These are phyloP conservation scores for Digitonthophagus gazella DNA, from an alignment of 2,888 invertebrate species.

Conservation along the genomic window DNA sequence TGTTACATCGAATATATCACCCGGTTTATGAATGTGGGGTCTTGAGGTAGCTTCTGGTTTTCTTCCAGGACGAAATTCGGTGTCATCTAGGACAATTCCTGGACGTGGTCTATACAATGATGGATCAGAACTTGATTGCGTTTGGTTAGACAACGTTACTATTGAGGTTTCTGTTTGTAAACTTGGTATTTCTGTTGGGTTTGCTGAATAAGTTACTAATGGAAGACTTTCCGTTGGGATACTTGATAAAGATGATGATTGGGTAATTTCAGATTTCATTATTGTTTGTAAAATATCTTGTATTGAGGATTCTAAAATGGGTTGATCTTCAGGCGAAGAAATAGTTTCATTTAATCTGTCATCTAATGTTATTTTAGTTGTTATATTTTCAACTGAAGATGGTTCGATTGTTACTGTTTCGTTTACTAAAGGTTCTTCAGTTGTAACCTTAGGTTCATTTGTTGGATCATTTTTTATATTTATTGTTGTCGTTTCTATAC, in stretches of 20 bases:
- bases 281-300: constrained; percentile 44
- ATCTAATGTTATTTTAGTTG: constrained; percentile 2
- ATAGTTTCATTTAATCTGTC: constrained; percentile 18
- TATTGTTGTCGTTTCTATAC: constrained; percentile 27
- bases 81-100: constrained; percentile 83
- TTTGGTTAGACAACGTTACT: constrained; percentile 9
- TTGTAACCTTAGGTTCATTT: constrained; percentile 5
- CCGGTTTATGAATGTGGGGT: constrained; percentile 50
- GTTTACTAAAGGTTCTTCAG: constrained; percentile 1
- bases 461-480: constrained; percentile 18
- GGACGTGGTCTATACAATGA: constrained; percentile 74
- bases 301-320: constrained; percentile 50
- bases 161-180: not conserved
- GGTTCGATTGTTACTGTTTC: constrained; percentile 18
- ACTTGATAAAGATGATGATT: constrained; percentile 36
- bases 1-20: constrained; percentile 85
- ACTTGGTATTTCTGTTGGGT: constrained; percentile 12
- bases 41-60: constrained; percentile 49
- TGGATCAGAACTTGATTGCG: constrained; percentile 49
- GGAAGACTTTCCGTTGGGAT: constrained; percentile 52
- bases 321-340: constrained; percentile 4
- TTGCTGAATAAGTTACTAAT: constrained; percentile 28
- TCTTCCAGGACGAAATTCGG: constrained; percentile 72
- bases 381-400: constrained; percentile 17
- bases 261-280: constrained; percentile 37